A percentile compares a stretch with the other conserved stretches of the same genome.
These are phyloP conservation scores for Paratrypauchen microcephalus DNA, from an alignment of 2,797 vertebrate genomes.

Conservation along the genomic window DNA sequence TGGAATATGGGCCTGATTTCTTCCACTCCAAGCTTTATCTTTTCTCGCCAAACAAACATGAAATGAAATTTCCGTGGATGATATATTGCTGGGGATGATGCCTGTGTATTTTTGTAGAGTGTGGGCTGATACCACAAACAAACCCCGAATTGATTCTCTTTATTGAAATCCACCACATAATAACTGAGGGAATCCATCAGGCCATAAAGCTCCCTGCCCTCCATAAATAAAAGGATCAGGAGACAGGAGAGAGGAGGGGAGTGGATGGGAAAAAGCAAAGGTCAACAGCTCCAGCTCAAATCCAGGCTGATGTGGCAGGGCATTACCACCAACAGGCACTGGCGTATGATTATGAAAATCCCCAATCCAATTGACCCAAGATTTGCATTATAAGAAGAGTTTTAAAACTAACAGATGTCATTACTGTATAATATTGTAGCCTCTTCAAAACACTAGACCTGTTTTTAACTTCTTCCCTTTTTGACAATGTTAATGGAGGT, in stretches of 20 bases:
- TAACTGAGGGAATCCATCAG: constrained; percentile 46
- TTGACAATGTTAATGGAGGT: neutral
- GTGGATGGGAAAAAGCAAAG: constrained; percentile 16
- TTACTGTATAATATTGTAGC: neutral
- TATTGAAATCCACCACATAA: constrained; percentile 61
- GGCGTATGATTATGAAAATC: constrained; percentile 4
- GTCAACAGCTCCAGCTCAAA: constrained; percentile 12
- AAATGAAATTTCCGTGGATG: constrained; percentile 58
- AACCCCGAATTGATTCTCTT: constrained; percentile 52
- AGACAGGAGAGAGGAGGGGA: constrained; percentile 6
- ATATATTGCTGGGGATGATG: constrained; percentile 53
- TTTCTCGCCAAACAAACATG: constrained; percentile 56
- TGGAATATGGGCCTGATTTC: constrained; percentile 28
- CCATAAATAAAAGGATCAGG: constrained; percentile 38
- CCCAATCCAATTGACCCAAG: constrained; percentile 12
- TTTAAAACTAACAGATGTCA: constrained; percentile 17
- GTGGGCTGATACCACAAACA: constrained; percentile 55
- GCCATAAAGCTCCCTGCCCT: constrained; percentile 30
- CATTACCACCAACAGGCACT: constrained; percentile 5
- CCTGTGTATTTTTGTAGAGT: constrained; percentile 34
- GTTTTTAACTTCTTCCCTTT: neutral
- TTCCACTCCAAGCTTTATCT: constrained; percentile 27
- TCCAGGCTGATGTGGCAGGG: constrained; percentile 4
- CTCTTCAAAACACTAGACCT: neutral
- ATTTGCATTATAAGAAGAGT: constrained; percentile 7